Conservation (phyloP, 2,888 invertebrate species). For the Didymodactylos carnosus region DNA sequence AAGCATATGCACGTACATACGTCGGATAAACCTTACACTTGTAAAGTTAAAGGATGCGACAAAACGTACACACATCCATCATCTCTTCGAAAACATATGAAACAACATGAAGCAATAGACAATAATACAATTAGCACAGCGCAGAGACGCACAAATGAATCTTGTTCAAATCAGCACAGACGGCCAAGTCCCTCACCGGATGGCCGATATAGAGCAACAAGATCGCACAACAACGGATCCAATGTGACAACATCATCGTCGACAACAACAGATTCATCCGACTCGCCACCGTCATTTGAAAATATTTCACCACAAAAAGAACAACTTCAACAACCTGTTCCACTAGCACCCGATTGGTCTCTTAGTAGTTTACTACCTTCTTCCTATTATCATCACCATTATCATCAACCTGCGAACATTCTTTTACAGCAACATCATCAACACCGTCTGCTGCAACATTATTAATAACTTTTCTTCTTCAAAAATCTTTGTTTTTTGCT, state of each 20-base stretch:
- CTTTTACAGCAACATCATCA: not conserved
- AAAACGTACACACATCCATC: slow-evolving; percentile 92
- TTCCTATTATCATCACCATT: not conserved
- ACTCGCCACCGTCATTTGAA: not conserved
- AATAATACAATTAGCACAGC: slow-evolving; percentile 1
- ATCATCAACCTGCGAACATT: not conserved
- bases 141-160: not conserved
- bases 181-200: not conserved
- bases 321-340: not conserved
- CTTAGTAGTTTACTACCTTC: too few species aligned
- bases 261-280: not conserved
- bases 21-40: slow-evolving; percentile 93
- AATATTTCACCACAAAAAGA: not conserved
- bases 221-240: too few species aligned
- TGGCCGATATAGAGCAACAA: too few species aligned
- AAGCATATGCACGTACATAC: slow-evolving; percentile 99
- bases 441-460: not conserved
- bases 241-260: not conserved
- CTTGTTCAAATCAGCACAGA: not conserved
- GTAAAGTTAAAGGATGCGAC: slow-evolving; percentile 78
- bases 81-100: slow-evolving; percentile 14
- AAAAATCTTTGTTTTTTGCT: too few species aligned
- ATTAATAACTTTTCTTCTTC: too few species aligned
- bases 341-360: too few species aligned
- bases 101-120: slow-evolving; percentile 4